Base-by-base conservation (phyloP, 2,888 invertebrate genomes). In the Diarsia brunnea region DNA sequence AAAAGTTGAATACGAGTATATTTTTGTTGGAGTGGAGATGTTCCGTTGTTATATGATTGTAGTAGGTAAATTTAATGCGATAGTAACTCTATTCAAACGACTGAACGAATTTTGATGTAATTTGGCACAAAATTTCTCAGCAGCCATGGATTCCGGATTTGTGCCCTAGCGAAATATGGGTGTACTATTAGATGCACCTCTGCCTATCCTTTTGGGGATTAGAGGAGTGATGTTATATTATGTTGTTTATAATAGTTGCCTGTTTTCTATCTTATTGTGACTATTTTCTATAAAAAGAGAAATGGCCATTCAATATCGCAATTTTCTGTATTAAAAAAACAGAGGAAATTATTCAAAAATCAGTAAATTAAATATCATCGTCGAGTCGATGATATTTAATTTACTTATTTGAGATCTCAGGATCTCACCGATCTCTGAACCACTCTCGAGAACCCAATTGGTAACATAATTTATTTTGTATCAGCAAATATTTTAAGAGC, bases 381-480 rank as follows among this genome's bases (percentile, higher is more conserved):
- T n/a, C n/a, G n/a, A n/a, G n/a, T n/a, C 43, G 45, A 63, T n/a
- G 10, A 63, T 45, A 63, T 63, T 63, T 43, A 63, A 63, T 43
- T n/a, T 43, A 27, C 43, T 71, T 19, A 51, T 38, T 58, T 31
- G 31, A 60, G 60, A 1, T 63, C n/a, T n/a, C 49, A 43, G 31
- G 60, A 1, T 63, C n/a, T n/a, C 49, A 43, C 38, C 38, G 19
- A 49, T 51, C 11, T 10, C 10, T 24, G 27, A 3, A 49, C 38
- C 21, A 49, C 24, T 51, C 21, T 24, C 47, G 0, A 51, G 45
- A n/a, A 51, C 16, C 19, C 21, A 61, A 66, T 79, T n/a, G 45
- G 53, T 31, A 80, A 74, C 31, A 49, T 78, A 74, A 78, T 74
- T 68, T 67, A 66, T 64, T 61, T 73, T 16, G 38, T 53, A 58